Percentiles rank a stretch among this genome's conserved stretches.
phyloP scores from a whole-genome alignment of 2,797 vertebrate genomes.

The Semotilus atromaculatus region DNA sequence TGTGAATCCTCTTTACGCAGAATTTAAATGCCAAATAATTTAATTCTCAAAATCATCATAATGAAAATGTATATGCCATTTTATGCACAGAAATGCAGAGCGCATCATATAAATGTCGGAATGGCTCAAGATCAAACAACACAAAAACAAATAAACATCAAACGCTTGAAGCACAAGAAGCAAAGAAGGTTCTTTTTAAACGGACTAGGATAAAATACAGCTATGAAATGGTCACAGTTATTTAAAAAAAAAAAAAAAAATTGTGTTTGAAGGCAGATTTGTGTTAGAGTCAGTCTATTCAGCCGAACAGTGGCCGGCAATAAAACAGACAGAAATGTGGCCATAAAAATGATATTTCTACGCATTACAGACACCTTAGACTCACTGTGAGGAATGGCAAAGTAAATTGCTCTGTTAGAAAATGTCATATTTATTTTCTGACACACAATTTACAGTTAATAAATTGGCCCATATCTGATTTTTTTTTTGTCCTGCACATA shows the following conservation, averaged over 20 bases:
- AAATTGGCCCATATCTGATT: background rate
- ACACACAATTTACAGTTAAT: background rate
- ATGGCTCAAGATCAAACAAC: background rate
- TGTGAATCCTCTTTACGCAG: background rate
- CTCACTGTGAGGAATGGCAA: background rate
- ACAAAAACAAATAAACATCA: background rate
- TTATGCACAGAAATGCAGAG: background rate
- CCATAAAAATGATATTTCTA: conserved; percentile 1
- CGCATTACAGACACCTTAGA: background rate
- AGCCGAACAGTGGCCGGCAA: background rate
- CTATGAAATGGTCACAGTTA: background rate
- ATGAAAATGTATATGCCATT: background rate
- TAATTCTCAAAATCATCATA: conserved; percentile 1
- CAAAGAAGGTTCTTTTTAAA: background rate
- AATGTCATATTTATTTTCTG: background rate
- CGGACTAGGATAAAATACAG: background rate
- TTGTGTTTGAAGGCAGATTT: conserved; percentile 1
- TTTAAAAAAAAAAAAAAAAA: background rate
- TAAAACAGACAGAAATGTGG: conserved; percentile 19
- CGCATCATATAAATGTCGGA: background rate
- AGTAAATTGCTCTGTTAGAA: background rate
- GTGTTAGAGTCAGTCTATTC: background rate
- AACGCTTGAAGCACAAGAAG: background rate
- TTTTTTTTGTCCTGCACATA: background rate
- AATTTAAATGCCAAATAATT: background rate